A percentile compares a stretch with the other conserved stretches of the same genome.
Evolutionary conservation across 1,140 invertebrate species (phyloP).

Genomic region (Cheumatopsyche charites): DNA sequence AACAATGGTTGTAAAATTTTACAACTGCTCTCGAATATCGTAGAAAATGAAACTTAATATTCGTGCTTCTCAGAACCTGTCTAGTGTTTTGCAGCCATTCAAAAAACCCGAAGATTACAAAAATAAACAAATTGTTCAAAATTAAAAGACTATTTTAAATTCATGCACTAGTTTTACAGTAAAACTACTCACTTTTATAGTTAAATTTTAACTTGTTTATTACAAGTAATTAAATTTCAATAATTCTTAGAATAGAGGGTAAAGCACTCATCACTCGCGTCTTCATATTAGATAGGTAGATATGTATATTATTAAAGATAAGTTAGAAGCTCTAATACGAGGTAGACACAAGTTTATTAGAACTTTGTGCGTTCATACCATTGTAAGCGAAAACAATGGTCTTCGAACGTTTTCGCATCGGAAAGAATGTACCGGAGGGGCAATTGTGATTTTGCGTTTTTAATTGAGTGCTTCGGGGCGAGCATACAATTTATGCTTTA

Average conservation of each 20-base stretch:
- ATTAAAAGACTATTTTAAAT: background rate
- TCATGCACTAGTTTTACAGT: background rate
- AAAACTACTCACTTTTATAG: background rate
- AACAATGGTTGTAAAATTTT: conserved; percentile 38
- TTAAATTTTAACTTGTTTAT: background rate
- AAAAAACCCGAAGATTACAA: conserved; percentile 31
- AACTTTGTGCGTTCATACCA: too few relatives aligned
- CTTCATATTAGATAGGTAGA: too few relatives aligned
- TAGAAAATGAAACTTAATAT: background rate
- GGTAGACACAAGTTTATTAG: too few relatives aligned
- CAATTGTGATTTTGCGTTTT: conserved; percentile 10
- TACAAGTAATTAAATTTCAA: too few relatives aligned
- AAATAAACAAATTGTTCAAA: conserved; percentile 31
- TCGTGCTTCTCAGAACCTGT: conserved; percentile 2
- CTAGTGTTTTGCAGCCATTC: conserved; percentile 1
- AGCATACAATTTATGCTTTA: conserved; percentile 25
- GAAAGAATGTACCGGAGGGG: background rate
- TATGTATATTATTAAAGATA: too few relatives aligned
- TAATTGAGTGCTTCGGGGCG: conserved; percentile 12
- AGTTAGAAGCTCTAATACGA: too few relatives aligned
- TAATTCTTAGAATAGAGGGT: too few relatives aligned
- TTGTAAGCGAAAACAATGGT: too few relatives aligned
- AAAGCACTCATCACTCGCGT: too few relatives aligned
- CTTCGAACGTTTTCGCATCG: conserved; percentile 1
- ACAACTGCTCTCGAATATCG: conserved; percentile 23